Percentiles rank a stretch among this genome's conserved stretches.
Conservation (phyloP, 2,797 vertebrate genomes). For the Gadopsis bispinosus region DNA sequence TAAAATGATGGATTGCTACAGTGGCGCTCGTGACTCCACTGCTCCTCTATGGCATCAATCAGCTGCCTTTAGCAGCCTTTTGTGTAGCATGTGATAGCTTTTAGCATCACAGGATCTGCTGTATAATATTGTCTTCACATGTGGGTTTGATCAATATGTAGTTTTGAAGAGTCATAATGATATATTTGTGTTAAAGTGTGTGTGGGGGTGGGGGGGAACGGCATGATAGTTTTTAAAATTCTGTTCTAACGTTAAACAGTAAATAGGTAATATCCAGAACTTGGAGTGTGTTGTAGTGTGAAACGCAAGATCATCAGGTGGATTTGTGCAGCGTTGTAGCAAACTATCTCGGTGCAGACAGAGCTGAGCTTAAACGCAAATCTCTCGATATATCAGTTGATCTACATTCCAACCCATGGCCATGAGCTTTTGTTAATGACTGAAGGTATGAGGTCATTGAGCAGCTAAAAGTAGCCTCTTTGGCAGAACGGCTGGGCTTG, state of each 20-base stretch:
- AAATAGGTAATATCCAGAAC: fast-evolving
- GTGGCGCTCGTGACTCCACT: constrained; percentile 20
- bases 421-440: neutral
- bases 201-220: no score
- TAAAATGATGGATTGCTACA: constrained; percentile 56
- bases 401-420: neutral
- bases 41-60: constrained; percentile 25
- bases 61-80: constrained; percentile 2
- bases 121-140: neutral
- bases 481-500: neutral
- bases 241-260: neutral
- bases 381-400: neutral
- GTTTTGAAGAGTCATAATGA: neutral
- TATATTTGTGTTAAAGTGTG: neutral
- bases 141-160: neutral
- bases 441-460: neutral
- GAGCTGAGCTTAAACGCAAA: neutral
- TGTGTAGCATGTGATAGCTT: neutral
- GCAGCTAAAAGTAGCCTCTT: neutral
- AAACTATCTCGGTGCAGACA: neutral
- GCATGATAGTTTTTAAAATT: neutral
- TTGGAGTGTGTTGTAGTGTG: neutral
- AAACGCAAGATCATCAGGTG: no score
- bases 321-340: no score
- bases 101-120: neutral